These are phyloP conservation scores for Phoebastria nigripes DNA, from an alignment of 2,797 vertebrate genomes.

Conservation along the genomic window DNA sequence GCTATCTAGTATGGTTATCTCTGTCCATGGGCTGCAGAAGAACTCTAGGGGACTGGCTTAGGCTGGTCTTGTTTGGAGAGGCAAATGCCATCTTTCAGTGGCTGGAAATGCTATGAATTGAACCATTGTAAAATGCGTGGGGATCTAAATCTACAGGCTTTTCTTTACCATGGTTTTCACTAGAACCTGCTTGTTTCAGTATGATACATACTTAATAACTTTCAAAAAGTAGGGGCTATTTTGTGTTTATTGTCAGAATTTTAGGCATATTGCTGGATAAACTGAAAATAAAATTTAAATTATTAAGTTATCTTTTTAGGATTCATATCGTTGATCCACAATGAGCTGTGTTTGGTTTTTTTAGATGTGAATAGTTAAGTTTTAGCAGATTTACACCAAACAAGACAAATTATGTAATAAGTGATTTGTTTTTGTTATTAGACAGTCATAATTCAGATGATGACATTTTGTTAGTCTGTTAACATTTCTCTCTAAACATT, in stretches of 20 bases:
- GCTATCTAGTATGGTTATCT: neutral
- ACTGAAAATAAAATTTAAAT: neutral
- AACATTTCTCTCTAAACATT: neutral
- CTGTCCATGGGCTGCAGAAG: neutral
- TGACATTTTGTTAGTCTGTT: neutral
- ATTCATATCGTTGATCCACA: neutral
- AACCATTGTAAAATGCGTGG: neutral
- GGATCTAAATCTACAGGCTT: neutral
- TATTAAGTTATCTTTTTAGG: neutral
- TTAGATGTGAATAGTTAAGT: neutral
- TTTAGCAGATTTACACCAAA: neutral
- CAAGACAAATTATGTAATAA: neutral
- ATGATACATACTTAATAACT: neutral
- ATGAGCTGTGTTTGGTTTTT: neutral
- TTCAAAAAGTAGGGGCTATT: neutral
- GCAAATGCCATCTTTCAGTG: neutral
- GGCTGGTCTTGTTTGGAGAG: neutral
- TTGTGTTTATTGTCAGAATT: neutral
- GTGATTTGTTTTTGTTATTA: neutral
- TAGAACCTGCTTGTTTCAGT: neutral
- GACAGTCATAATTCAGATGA: neutral
- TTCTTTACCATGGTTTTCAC: neutral
- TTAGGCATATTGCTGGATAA: neutral
- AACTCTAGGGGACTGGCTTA: neutral
- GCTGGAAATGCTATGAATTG: neutral